Conservation (phyloP, 2,113 vertebrate genomes). For the Calidris pygmaea region DNA sequence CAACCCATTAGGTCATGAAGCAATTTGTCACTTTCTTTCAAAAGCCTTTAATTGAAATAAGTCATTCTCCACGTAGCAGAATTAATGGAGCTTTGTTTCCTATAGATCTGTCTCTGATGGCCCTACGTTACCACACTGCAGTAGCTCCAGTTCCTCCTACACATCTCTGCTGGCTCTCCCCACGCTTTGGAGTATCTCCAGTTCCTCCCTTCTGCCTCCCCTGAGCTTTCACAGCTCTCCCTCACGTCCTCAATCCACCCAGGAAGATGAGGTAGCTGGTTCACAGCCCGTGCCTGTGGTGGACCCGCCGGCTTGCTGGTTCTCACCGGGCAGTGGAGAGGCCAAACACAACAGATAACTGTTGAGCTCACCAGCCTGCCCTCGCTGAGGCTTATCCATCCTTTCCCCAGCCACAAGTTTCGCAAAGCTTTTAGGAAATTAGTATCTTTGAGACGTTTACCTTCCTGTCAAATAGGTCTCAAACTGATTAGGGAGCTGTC, state of each 20-base stretch:
- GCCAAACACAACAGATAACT: neutral
- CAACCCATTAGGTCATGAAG: neutral
- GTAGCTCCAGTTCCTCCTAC: neutral
- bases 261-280: neutral
- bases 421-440: neutral
- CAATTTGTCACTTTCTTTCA: neutral
- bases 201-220: neutral
- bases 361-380: accelerated
- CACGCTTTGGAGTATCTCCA: neutral
- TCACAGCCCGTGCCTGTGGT: neutral
- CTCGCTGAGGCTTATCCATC: neutral
- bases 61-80: neutral
- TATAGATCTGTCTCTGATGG: neutral
- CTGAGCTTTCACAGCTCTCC: neutral
- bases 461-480: neutral
- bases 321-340: neutral
- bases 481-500: neutral
- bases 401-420: neutral
- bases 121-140: neutral
- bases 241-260: neutral
- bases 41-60: neutral
- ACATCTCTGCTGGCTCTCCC: neutral
- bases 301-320: accelerated
- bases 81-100: neutral
- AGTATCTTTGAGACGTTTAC: neutral